These are phyloP conservation scores for Euwallacea fornicatus DNA, from an alignment of 1,140 invertebrate genomes.

Conservation along the genomic window DNA sequence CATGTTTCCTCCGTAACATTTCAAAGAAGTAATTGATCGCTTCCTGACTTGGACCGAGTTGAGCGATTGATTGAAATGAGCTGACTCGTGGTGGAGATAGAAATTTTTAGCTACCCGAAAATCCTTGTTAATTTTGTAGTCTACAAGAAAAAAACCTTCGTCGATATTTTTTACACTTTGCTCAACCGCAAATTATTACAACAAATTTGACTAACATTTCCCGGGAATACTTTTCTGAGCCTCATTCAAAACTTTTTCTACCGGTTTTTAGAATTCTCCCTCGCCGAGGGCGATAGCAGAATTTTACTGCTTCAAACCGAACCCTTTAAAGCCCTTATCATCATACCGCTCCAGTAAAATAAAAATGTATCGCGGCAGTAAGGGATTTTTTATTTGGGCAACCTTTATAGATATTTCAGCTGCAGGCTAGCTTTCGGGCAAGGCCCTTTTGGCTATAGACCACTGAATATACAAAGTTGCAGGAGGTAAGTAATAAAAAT, in stretches of 20 bases:
- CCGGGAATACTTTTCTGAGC: background rate
- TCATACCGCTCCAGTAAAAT: slow-evolving; percentile 6
- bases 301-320: slow-evolving; percentile 5
- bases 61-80: too few species aligned
- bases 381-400: slow-evolving; percentile 1
- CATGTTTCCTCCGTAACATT: too few species aligned
- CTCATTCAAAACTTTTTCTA: background rate
- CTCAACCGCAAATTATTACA: too few species aligned
- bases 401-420: background rate
- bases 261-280: background rate
- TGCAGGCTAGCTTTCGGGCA: background rate
- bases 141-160: too few species aligned
- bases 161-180: too few species aligned
- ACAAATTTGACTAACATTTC: too few species aligned
- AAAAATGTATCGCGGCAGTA: slow-evolving; percentile 10
- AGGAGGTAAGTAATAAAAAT: slow-evolving; percentile 26
- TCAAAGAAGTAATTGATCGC: too few species aligned
- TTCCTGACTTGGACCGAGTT: too few species aligned
- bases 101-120: too few species aligned
- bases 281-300: slow-evolving; percentile 1
- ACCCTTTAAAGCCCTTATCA: slow-evolving; percentile 10
- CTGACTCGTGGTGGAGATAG: too few species aligned
- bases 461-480: background rate
- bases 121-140: too few species aligned
- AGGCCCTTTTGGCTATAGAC: background rate